Evolutionary conservation across 2,888 invertebrate species (phyloP).

Genomic region (Eristalinus aeneus): DNA sequence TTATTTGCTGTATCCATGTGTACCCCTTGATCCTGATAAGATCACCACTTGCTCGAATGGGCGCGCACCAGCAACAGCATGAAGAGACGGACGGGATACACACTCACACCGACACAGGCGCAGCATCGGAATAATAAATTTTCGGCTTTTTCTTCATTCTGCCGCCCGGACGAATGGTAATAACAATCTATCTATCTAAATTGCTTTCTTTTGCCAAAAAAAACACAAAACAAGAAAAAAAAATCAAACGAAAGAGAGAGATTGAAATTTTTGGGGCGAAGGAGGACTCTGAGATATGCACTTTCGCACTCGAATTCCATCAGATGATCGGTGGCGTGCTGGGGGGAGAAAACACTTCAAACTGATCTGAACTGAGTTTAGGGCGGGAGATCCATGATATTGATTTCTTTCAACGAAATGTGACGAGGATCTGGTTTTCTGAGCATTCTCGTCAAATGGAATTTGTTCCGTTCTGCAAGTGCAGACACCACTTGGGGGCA

Average conservation of each 20-base stretch:
- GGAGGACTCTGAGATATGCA: constrained; percentile 19
- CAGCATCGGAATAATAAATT: constrained; percentile 53
- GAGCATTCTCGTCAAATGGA: background rate
- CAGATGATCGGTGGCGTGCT: constrained; percentile 4
- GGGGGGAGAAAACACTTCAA: background rate
- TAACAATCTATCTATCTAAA: constrained; percentile 70
- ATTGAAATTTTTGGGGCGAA: background rate
- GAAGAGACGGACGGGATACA: background rate
- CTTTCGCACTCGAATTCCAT: constrained; percentile 36
- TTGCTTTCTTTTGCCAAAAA: constrained; percentile 69
- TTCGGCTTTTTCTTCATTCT: background rate
- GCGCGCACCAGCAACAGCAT: constrained; percentile 11
- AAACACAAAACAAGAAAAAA: background rate
- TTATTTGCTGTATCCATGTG: constrained; percentile 54
- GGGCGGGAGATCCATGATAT: constrained; percentile 37
- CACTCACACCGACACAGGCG: background rate
- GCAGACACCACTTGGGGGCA: constrained; percentile 50
- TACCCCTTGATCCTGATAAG: constrained; percentile 63
- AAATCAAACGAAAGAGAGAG: constrained; percentile 8
- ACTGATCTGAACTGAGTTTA: constrained; percentile 48
- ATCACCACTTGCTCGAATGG: constrained; percentile 58
- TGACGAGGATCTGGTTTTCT: constrained; percentile 39
- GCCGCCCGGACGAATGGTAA: constrained; percentile 26
- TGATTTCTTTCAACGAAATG: constrained; percentile 54
- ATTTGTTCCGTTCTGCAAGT: no score